phyloP scores from a whole-genome alignment of 2,888 invertebrate genomes.

The Agriopis aurantiaria region DNA sequence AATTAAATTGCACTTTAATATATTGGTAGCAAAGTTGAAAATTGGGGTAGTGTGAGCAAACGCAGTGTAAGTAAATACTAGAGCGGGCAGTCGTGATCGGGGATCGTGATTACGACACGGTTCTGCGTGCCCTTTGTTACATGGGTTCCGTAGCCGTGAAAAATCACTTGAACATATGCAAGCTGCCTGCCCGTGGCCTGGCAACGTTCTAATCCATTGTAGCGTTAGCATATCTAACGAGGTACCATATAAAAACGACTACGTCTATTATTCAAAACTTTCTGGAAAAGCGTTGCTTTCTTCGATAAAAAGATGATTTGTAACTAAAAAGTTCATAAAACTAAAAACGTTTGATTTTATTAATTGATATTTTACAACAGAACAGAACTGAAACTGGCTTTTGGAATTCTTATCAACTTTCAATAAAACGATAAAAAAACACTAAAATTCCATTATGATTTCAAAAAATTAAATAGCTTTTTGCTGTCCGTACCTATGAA shows the following conservation, averaged over 20 bases:
- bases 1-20: slow-evolving; percentile 40
- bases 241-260: background rate
- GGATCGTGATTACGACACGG: slow-evolving; percentile 85
- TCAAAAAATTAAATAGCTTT: slow-evolving; percentile 17
- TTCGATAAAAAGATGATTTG: too few species aligned
- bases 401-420: too few species aligned
- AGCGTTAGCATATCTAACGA: slow-evolving; percentile 59
- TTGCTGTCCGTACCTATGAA: slow-evolving; percentile 58
- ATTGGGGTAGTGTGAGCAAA: slow-evolving; percentile 43
- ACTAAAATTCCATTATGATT: background rate
- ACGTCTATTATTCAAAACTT: background rate
- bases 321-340: background rate
- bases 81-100: slow-evolving; percentile 82
- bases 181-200: slow-evolving; percentile 66
- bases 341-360: background rate
- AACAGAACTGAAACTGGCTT: background rate
- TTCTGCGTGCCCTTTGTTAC: slow-evolving; percentile 84
- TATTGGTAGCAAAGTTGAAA: slow-evolving; percentile 43
- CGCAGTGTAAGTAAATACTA: slow-evolving; percentile 71
- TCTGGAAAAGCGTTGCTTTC: background rate
- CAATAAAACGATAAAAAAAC: too few species aligned
- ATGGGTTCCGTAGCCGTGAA: slow-evolving; percentile 84
- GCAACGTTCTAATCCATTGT: slow-evolving; percentile 78
- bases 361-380: background rate
- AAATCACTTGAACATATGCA: slow-evolving; percentile 86